Evolutionary conservation across 2,888 invertebrate genomes (phyloP).

Genomic region (Spodoptera littoralis): DNA sequence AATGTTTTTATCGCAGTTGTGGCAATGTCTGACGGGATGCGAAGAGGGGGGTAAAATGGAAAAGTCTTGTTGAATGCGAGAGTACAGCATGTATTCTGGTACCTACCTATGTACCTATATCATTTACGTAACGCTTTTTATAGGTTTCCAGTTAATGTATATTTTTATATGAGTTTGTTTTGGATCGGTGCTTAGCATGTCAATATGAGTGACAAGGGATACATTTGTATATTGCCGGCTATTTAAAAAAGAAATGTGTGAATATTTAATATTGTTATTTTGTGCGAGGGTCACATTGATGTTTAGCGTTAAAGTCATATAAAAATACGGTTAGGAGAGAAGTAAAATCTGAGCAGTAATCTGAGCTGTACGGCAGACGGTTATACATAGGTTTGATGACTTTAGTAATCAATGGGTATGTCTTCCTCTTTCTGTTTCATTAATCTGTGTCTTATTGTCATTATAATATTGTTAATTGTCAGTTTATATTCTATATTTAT

Average conservation of each 20-base stretch:
- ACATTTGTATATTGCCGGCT: not conserved
- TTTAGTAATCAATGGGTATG: no score
- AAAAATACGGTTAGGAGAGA: no score
- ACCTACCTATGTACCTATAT: constrained; percentile 14
- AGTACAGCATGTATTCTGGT: constrained; percentile 36
- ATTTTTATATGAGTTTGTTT: constrained; percentile 30
- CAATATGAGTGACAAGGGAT: constrained; percentile 22
- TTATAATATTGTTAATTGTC: no score
- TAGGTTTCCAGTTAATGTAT: constrained; percentile 36
- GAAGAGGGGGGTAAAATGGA: constrained; percentile 70
- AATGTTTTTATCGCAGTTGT: constrained; percentile 66
- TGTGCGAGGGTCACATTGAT: no score
- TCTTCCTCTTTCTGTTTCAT: no score
- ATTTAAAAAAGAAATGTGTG: not conserved
- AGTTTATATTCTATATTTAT: no score
- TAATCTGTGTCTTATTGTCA: no score
- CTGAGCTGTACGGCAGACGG: no score
- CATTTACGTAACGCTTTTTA: constrained; percentile 37
- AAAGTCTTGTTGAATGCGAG: constrained; percentile 72
- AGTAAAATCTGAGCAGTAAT: no score
- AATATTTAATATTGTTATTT: not conserved
- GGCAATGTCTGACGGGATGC: constrained; percentile 52
- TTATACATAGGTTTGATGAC: no score
- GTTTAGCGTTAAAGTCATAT: no score
- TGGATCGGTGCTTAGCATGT: constrained; percentile 19